These are phyloP conservation scores for Ahaetulla prasina DNA, from an alignment of 2,113 vertebrate species.

Conservation along the genomic window DNA sequence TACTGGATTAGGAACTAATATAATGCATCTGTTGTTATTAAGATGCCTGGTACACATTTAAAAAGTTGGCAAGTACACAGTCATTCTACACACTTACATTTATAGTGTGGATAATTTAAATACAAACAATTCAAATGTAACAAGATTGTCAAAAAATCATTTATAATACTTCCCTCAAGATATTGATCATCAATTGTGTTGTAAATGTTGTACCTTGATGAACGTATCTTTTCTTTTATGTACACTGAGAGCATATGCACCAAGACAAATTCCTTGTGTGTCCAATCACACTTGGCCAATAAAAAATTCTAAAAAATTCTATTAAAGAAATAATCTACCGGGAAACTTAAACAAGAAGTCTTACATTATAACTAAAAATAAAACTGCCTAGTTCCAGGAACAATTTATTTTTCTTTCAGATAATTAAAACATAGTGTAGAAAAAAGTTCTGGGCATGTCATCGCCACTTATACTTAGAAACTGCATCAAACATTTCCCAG, in stretches of 20 bases:
- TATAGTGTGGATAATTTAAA: slow-evolving; percentile 99
- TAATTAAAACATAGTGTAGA: slow-evolving; percentile 94
- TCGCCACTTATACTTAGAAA: slow-evolving; percentile 96
- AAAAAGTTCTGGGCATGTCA: slow-evolving; percentile 92
- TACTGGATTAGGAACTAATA: neutral
- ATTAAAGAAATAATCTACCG: slow-evolving; percentile 99
- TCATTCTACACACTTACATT: slow-evolving; percentile 96
- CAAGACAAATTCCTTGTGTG: too few species aligned
- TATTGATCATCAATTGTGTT: too few species aligned
- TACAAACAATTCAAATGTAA: slow-evolving; percentile 99
- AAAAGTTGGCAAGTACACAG: slow-evolving; percentile 77
- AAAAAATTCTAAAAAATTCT: too few species aligned
- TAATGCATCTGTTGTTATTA: slow-evolving; percentile 51
- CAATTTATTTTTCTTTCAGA: slow-evolving; percentile 78
- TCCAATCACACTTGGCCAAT: too few species aligned
- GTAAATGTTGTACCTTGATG: too few species aligned
- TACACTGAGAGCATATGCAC: too few species aligned
- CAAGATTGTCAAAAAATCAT: slow-evolving; percentile 81
- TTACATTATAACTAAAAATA: slow-evolving; percentile 99
- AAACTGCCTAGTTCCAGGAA: slow-evolving; percentile 94
- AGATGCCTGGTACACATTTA: slow-evolving; percentile 69
- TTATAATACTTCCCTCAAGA: slow-evolving; percentile 84
- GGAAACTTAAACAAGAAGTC: slow-evolving; percentile 99
- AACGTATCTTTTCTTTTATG: too few species aligned
- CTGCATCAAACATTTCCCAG: slow-evolving; percentile 81